Percentiles rank a stretch among this genome's conserved stretches.
These are phyloP conservation scores for Regulus satrapa DNA, from an alignment of 2,113 vertebrate species.

Conservation along the genomic window DNA sequence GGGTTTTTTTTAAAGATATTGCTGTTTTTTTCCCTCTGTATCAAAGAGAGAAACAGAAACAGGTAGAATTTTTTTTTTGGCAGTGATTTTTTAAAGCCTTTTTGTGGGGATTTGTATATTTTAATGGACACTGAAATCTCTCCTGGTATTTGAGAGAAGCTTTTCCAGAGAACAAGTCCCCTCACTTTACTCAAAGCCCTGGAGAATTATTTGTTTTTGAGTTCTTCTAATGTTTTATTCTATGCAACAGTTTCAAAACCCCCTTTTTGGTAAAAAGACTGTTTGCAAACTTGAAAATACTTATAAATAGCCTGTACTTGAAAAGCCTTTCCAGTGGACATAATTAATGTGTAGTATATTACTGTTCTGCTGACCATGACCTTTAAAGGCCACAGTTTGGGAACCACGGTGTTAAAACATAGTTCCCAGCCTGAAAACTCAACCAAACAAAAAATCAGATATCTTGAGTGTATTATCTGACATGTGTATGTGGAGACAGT, in stretches of 20 bases:
- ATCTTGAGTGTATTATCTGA: not conserved
- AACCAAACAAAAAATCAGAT: not conserved
- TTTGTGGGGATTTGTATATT: not conserved
- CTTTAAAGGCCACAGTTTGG: not conserved
- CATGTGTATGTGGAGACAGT: accelerated
- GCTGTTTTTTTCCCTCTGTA: not conserved
- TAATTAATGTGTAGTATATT: not conserved
- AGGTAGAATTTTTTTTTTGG: not conserved
- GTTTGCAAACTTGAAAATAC: not conserved
- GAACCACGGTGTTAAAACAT: not conserved
- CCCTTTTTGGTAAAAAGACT: not conserved
- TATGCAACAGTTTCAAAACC: not conserved
- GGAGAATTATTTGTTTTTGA: not conserved
- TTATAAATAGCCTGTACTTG: not conserved
- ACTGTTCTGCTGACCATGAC: not conserved
- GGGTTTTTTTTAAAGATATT: not conserved
- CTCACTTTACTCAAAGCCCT: not conserved
- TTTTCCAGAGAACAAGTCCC: not conserved
- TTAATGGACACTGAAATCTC: not conserved
- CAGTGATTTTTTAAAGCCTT: not conserved
- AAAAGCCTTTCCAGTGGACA: not conserved
- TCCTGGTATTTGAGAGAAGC: not conserved
- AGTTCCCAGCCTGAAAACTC: not conserved
- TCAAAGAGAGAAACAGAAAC: not conserved
- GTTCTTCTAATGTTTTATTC: not conserved